phyloP scores from a whole-genome alignment of 2,888 invertebrate genomes.

The Eilema caniola region DNA sequence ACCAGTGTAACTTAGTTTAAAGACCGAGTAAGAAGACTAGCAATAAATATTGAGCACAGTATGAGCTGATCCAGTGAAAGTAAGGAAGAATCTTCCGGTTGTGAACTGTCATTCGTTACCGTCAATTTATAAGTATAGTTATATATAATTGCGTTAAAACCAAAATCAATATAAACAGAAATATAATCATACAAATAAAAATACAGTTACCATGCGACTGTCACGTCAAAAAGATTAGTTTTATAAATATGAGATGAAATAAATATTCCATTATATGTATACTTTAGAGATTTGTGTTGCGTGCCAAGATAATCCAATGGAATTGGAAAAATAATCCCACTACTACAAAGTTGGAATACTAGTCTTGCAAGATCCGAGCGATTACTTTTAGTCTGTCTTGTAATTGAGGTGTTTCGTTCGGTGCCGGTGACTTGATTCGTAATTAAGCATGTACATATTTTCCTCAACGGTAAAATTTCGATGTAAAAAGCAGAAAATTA shows the following conservation, averaged over 20 bases:
- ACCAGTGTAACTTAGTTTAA: no score
- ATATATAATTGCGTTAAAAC: no score
- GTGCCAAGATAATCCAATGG: constrained; percentile 58
- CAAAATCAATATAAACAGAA: no score
- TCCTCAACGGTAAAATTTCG: constrained; percentile 23
- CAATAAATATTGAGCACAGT: no score
- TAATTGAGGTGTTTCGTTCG: constrained; percentile 22
- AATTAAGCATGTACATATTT: constrained; percentile 37
- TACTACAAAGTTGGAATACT: constrained; percentile 47
- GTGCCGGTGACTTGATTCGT: constrained; percentile 17
- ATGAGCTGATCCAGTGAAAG: no score
- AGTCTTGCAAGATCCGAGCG: constrained; percentile 31
- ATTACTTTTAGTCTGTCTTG: constrained; percentile 29
- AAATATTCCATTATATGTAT: constrained; percentile 30
- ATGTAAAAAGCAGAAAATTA: constrained; percentile 33
- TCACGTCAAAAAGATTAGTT: not conserved
- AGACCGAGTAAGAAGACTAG: no score
- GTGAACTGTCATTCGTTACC: no score
- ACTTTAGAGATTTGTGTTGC: constrained; percentile 39
- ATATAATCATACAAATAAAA: no score
- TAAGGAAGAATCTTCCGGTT: no score
- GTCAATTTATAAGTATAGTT: no score
- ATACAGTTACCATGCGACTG: no score
- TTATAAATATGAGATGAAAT: constrained; percentile 17
- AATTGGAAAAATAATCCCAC: constrained; percentile 66